Percentiles rank a stretch among this genome's conserved stretches.
phyloP scores from a whole-genome alignment of 2,113 vertebrate genomes.

The Picathartes gymnocephalus region DNA sequence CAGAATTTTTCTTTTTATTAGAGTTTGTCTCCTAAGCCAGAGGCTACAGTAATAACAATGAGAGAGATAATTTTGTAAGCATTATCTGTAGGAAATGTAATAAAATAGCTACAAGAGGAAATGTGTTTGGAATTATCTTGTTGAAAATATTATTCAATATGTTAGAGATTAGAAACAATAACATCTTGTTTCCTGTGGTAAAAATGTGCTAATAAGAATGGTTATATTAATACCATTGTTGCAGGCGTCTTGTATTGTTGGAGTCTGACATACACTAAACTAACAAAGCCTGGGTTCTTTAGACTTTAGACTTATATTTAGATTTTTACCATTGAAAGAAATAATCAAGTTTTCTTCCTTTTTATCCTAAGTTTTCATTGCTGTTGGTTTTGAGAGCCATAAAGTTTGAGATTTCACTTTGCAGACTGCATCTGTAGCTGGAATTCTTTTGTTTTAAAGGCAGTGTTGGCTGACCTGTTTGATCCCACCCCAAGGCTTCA shows the following conservation, averaged over 20 bases:
- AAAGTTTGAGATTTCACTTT: not conserved
- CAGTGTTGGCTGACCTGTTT: not conserved
- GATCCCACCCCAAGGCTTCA: not conserved
- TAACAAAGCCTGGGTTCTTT: not conserved
- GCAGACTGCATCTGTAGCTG: not conserved
- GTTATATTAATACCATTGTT: conserved; percentile 1
- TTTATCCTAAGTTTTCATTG: not conserved
- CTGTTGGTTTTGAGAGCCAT: not conserved
- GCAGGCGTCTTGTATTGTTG: not conserved
- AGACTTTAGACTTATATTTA: not conserved
- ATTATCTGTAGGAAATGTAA: conserved; percentile 58
- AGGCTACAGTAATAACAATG: conserved; percentile 13
- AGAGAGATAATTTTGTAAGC: conserved; percentile 45
- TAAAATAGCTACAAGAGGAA: conserved; percentile 45
- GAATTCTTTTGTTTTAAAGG: not conserved
- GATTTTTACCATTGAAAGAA: not conserved
- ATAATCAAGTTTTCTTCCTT: not conserved
- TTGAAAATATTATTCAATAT: conserved; percentile 25
- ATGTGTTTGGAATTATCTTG: conserved; percentile 36
- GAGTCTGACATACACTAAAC: not conserved
- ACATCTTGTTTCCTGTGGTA: conserved; percentile 32
- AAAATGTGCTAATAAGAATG: conserved; percentile 28
- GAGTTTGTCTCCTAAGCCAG: conserved; percentile 27
- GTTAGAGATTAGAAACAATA: conserved; percentile 51
- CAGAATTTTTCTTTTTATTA: conserved; percentile 27